Evolutionary conservation across 2,888 invertebrate species (phyloP).

Genomic region (Tenthredo notha): DNA sequence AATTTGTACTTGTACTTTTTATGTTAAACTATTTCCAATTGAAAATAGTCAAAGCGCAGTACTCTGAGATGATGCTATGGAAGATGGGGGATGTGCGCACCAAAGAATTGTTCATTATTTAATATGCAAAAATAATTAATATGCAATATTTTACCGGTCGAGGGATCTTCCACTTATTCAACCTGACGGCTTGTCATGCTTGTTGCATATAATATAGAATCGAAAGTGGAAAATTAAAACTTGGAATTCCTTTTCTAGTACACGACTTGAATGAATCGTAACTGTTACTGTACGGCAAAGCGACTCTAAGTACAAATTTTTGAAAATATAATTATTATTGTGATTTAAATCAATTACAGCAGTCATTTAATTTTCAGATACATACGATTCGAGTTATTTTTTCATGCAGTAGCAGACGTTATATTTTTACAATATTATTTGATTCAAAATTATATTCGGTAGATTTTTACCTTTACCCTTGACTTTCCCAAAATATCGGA

Average conservation of each 20-base stretch:
- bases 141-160: neutral
- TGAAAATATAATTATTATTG: neutral
- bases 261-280: neutral
- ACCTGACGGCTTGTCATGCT: neutral
- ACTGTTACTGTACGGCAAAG: neutral
- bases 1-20: constrained; percentile 1
- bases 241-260: neutral
- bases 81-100: neutral
- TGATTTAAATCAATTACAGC: neutral
- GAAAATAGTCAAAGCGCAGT: neutral
- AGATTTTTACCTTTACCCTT: neutral
- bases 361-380: neutral
- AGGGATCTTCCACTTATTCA: neutral
- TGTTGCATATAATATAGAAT: neutral
- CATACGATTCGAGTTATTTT: neutral
- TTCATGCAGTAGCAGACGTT: neutral
- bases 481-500: neutral
- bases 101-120: neutral
- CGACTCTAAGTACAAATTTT: neutral
- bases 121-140: neutral
- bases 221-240: neutral
- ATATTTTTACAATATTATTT: neutral
- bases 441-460: neutral
- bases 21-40: neutral
- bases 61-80: neutral